phyloP scores from a whole-genome alignment of 2,888 invertebrate species.

The Xanthia icteritia region DNA sequence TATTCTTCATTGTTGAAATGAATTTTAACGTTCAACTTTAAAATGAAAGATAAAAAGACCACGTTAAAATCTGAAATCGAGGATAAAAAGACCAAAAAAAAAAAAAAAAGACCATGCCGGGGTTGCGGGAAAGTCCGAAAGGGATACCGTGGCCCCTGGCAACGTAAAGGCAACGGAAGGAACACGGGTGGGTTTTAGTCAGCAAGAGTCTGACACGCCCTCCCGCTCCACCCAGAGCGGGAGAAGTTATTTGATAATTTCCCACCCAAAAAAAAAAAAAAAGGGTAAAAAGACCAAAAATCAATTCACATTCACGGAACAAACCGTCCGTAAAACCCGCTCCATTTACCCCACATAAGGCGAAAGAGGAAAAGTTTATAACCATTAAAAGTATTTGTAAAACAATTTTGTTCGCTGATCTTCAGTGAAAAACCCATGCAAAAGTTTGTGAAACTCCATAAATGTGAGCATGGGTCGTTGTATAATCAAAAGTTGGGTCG shows the following conservation, averaged over 20 bases:
- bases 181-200: no score
- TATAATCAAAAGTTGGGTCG: constrained; percentile 48
- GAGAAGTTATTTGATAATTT: no score
- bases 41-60: constrained; percentile 5
- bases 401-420: constrained; percentile 46
- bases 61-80: background rate
- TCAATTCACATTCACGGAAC: constrained; percentile 21
- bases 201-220: no score
- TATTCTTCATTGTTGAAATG: constrained; percentile 6
- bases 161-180: no score
- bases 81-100: constrained; percentile 22
- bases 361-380: constrained; percentile 56
- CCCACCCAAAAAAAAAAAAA: no score
- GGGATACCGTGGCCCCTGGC: no score
- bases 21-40: background rate
- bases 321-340: constrained; percentile 43
- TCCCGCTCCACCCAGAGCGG: no score
- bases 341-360: constrained; percentile 48
- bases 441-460: constrained; percentile 39
- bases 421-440: constrained; percentile 37
- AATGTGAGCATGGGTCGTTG: constrained; percentile 33
- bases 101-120: no score
- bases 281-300: constrained; percentile 19
- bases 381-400: constrained; percentile 43
- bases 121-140: no score